phyloP scores from a whole-genome alignment of 2,797 vertebrate species.

The Rhodeus uyekii region DNA sequence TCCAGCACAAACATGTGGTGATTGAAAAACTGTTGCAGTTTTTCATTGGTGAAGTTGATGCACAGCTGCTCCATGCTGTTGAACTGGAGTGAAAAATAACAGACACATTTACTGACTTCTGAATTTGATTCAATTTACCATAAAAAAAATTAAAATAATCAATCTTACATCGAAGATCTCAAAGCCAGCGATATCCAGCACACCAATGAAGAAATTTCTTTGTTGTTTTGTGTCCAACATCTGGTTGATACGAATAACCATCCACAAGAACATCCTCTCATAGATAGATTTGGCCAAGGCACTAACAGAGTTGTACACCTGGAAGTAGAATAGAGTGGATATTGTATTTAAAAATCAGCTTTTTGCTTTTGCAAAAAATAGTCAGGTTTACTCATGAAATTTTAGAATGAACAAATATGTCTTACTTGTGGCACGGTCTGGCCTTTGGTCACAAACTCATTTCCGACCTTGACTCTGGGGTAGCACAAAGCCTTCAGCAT shows the following conservation, averaged over 20 bases:
- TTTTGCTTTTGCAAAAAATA: too few relatives aligned
- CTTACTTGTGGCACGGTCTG: slow-evolving; percentile 86
- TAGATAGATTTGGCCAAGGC: slow-evolving; percentile 87
- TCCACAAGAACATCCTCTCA: slow-evolving; percentile 94
- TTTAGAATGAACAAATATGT: slow-evolving; percentile 34
- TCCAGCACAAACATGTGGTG: slow-evolving; percentile 67
- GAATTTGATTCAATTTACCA: neutral
- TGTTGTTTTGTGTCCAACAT: slow-evolving; percentile 90
- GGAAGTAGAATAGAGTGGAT: neutral
- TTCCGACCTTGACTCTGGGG: slow-evolving; percentile 88
- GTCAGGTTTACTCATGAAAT: too few relatives aligned
- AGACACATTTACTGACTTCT: neutral
- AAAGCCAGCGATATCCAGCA: slow-evolving; percentile 91
- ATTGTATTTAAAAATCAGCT: neutral
- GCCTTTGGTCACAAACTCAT: slow-evolving; percentile 86
- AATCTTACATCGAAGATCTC: slow-evolving; percentile 88
- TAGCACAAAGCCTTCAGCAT: slow-evolving; percentile 87
- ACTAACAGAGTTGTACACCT: slow-evolving; percentile 86
- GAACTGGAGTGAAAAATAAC: slow-evolving; percentile 48
- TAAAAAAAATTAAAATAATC: neutral
- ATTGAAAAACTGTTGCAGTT: slow-evolving; percentile 87
- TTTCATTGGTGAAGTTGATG: slow-evolving; percentile 87
- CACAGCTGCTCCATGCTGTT: slow-evolving; percentile 83
- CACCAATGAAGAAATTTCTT: slow-evolving; percentile 88
- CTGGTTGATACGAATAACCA: slow-evolving; percentile 91